Base-by-base conservation (phyloP, 1,140 invertebrate genomes). In the Drosophila ambigua region DNA sequence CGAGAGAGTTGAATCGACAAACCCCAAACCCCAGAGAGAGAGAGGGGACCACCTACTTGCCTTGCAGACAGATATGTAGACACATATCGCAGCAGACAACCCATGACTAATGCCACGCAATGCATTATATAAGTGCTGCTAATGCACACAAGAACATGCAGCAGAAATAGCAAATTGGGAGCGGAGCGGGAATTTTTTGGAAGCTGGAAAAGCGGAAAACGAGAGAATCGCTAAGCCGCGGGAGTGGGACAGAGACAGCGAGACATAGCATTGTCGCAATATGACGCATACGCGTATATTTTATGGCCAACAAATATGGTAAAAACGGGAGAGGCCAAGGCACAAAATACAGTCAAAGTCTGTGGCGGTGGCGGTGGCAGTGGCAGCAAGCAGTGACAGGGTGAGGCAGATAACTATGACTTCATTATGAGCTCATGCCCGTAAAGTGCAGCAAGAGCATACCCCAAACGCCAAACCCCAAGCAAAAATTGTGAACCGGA, bases 351-450 rank as follows among this genome's bases (percentile, higher is more conserved):
- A 39, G 35, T 39, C 35, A 39, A 39, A 39, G 35, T 13, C 35
- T 4, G 35, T 13, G 35, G 35, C 11, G 11, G 31, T 11, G 11
- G 43, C 31, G 51, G 7, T 28, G 28, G 26, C 55, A 45, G 26
- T 1, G 31, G 16, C 26, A 13, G 55, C 55, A 58, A 5, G 23
- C 54, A 45, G 26, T 23, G 61, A 8, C 52, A 45, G 45, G 44
- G 54, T 28, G 59, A 52, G 64, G 48, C 44, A 79, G 60, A 79
- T 84, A 72, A 83, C 75, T 79, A 84, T 81, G 77, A 81, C 73
- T 81, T 81, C 77, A 81, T 81, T 80, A 81, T 84, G 76, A 83
- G 72, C 76, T 83, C 80, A 83, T 83, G 76, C 80, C 72, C 66
- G 76, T 67, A 79, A 83, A 82, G 69, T 74, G 79, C 79, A 84